Base-by-base conservation (phyloP, 2,113 vertebrate species). In the Mormyrus lacerda region DNA sequence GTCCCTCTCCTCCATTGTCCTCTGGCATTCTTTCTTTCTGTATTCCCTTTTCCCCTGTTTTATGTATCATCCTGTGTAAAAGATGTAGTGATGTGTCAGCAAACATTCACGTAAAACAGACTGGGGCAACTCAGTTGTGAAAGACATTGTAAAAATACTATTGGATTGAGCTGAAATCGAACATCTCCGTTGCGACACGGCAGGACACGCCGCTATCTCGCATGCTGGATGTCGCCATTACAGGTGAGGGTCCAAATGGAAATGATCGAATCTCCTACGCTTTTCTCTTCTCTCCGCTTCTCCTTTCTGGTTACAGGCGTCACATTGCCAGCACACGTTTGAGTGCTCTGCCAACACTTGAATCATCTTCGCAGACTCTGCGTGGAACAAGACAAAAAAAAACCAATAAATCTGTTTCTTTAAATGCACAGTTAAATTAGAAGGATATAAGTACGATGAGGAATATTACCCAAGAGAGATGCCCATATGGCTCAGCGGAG, bases 401-500 rank as follows among this genome's bases (percentile, higher is more conserved):
- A 58, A 61, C 90, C 91, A 93, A 93, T 88, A 88, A 87, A 53
- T 89, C 42, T 76, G 91, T 88, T 88, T 85, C 87, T 89, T 89
- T 90, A 86, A 90, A 93, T 90, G 21, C 91, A 93, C 92, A 91
- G 91, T 89, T 47, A 93, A 92, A 87, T 82, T 91, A 92, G 91
- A 47, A 61, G 83, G 89, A 92, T 91, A 42, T 87, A 87, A 84
- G 87, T 90, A 92, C 91, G 92, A 82, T 79, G 90, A 92, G 91
- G 91, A 92, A 17, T 89, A 53, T 42, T 93, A 93, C 92, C 90
- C 8, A 55, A 89, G 92, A 92, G 92, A 92, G 27, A 10, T 55
- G 91, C 90, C 93, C 95, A 96, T 95, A 96, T 95, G 95, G 94
- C 91, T 91, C 89, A 91, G 91, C 84, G 73, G 93, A 90, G 89